Evolutionary conservation across 2,888 invertebrate species (phyloP), one percentile per base, ranked within the genome.

Genomic region (Pachliopta kotzebuea): DNA sequence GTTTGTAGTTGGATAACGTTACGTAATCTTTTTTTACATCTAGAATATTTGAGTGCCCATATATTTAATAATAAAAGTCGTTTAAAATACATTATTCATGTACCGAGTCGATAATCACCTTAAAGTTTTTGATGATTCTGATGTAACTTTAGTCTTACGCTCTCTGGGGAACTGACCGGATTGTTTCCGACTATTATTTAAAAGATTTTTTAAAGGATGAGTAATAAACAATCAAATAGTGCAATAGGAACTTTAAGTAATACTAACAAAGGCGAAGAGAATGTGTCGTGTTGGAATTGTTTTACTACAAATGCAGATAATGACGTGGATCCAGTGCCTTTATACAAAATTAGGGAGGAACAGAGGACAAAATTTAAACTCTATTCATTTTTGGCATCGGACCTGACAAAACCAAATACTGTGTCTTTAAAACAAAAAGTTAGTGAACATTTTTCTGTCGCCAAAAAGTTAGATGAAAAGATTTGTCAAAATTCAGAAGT

Each of bases 201-300:
- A 65, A 31, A 50, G n/a, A n/a, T n/a, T n/a, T n/a, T n/a, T n/a
- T 53, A 62, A 61, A 62, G 60, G 58, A 69, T 72, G 70, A 71
- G 68, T 70, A 69, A 69, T 63, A 56, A 56, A 54, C 65, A 69
- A 66, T 66, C 69, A 60, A 69, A 59, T 63, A 69, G 61, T 67
- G 66, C 67, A 26, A 55, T 58, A 56, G 69, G 71, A 66, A 70
- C 71, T 59, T 66, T 70, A 71, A 71, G 69, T 54, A 76, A 70
- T 58, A 71, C 65, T 62, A 72, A 70, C 55, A 75, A 74, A 67
- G 75, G 74, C 53, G 73, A 76, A 50, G 75, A 67, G 56, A 85
- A 85, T 62, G 74, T 81, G 65, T 81, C 83, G 53, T 89, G 90
- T 69, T 89, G 88, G 87, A 88, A 88, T 75, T 90, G 90, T 77